Conservation (phyloP, 1,140 invertebrate species). For the Muscidifurax raptorellus region DNA sequence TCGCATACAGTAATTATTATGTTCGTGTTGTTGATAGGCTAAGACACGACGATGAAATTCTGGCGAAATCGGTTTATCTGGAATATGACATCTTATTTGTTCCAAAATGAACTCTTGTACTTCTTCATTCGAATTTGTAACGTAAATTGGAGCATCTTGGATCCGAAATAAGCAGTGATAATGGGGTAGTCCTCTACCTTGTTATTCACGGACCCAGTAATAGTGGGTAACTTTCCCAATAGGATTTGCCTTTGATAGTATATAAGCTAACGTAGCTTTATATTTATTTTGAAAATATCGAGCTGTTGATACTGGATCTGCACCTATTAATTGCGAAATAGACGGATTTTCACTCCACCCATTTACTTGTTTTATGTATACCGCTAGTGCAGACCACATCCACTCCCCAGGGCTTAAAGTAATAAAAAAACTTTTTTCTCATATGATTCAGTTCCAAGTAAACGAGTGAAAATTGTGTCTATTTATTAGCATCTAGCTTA, state of each 20-base stretch:
- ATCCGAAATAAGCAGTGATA: slow-evolving; percentile 66
- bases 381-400: too few relatives aligned
- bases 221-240: slow-evolving; percentile 59
- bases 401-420: too few relatives aligned
- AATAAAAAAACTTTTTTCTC: too few relatives aligned
- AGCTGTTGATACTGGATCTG: too few relatives aligned
- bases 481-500: too few relatives aligned
- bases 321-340: too few relatives aligned
- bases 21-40: slow-evolving; percentile 56
- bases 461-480: too few relatives aligned
- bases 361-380: too few relatives aligned
- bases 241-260: too few relatives aligned
- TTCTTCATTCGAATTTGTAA: slow-evolving; percentile 57
- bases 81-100: slow-evolving; percentile 63
- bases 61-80: slow-evolving; percentile 53
- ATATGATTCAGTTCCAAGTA: slow-evolving; percentile 49
- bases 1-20: slow-evolving; percentile 56
- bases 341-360: too few relatives aligned
- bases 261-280: slow-evolving; percentile 64
- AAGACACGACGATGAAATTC: slow-evolving; percentile 53
- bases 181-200: slow-evolving; percentile 62
- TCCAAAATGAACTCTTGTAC: slow-evolving; percentile 63
- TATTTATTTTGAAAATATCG: slow-evolving; percentile 65
- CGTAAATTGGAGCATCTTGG: slow-evolving; percentile 60
- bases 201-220: slow-evolving; percentile 61